Conservation (phyloP, 2,797 vertebrate species). For the Dendrocincla tyrannina region DNA sequence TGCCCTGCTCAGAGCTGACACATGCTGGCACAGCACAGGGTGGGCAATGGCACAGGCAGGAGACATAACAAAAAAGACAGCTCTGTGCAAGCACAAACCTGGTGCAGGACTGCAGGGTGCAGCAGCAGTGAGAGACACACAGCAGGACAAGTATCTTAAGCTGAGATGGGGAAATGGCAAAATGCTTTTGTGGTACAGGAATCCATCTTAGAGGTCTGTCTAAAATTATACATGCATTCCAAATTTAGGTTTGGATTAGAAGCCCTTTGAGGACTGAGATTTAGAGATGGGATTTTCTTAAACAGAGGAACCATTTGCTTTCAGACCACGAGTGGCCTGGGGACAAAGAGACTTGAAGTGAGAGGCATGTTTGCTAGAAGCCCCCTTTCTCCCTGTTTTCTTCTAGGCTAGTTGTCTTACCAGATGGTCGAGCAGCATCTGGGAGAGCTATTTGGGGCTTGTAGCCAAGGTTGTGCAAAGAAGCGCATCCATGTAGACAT, state of each 20-base stretch:
- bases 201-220: background rate
- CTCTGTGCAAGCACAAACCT: background rate
- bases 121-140: background rate
- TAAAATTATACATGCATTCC: background rate
- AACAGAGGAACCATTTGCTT: background rate
- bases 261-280: background rate
- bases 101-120: background rate
- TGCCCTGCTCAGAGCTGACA: background rate
- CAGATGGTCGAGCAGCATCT: background rate
- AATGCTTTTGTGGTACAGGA: background rate
- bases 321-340: background rate
- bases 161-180: background rate
- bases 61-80: background rate
- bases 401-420: background rate
- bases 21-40: fast-evolving
- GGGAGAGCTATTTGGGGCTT: background rate
- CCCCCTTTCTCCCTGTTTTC: background rate
- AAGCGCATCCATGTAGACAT: background rate
- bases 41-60: fast-evolving
- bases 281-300: background rate
- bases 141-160: background rate
- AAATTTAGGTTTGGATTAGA: background rate
- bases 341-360: background rate
- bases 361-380: background rate
- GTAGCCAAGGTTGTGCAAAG: background rate